Conservation (phyloP, 2,797 vertebrate species). For the Tenualosa ilisha region DNA sequence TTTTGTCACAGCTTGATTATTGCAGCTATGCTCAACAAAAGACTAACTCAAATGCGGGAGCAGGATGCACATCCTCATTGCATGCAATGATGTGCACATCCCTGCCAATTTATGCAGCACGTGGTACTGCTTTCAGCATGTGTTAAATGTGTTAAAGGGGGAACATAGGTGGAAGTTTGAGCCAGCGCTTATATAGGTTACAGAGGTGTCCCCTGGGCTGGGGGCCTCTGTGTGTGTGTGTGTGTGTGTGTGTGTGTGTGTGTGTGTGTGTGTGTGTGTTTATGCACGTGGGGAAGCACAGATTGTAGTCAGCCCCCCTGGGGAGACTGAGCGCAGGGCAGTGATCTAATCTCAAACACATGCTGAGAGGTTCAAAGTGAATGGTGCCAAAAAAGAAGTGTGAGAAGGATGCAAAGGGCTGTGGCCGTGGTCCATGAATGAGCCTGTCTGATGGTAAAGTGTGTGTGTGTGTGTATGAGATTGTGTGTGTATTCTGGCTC, state of each 20-base stretch:
- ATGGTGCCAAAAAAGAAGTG: background rate
- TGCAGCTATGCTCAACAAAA: background rate
- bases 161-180: background rate
- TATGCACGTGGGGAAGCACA: slow-evolving; percentile 10
- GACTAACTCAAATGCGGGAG: background rate
- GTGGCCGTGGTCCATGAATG: background rate
- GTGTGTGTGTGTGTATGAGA: background rate
- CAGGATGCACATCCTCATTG: background rate
- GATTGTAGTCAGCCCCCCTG: background rate
- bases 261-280: background rate
- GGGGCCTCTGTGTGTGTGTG: background rate
- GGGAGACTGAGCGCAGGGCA: background rate
- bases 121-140: background rate
- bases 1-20: background rate
- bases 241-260: slow-evolving; percentile 2
- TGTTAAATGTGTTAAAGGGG: background rate
- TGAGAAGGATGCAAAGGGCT: background rate
- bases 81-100: background rate
- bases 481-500: background rate
- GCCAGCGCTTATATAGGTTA: background rate
- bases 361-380: background rate
- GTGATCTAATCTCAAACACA: slow-evolving; percentile 12
- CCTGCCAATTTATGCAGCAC: background rate
- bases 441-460: background rate
- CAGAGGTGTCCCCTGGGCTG: background rate